Base-by-base conservation (phyloP, 2,888 invertebrate species). In the Bellardia bayeri region DNA sequence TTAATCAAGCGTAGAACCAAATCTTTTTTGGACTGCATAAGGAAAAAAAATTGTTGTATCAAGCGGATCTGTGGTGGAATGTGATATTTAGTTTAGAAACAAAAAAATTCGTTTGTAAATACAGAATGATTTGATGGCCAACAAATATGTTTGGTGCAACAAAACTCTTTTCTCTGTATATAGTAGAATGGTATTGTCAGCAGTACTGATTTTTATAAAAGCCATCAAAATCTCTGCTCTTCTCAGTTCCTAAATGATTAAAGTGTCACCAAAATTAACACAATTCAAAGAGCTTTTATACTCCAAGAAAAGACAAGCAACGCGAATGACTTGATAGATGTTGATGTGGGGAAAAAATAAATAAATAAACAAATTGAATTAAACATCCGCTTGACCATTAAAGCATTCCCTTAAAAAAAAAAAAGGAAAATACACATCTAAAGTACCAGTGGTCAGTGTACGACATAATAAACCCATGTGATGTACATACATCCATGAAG, bases 291-390 rank as follows among this genome's bases (percentile, higher is more conserved):
- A 58, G 42, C 42, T 66, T 42, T 16, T 9, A 66, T 11, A 56
- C 40, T 56, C 37, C n/a, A 40, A 42, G 16, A 11, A 54, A 16
- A 54, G n/a, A 71, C 9, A 16, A n/a, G 51, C n/a, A 54, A 51
- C 11, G 13, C 11, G 14, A 14, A 45, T 58, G 7, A 37, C 30
- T 42, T 72, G 42, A 37, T 42, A 45, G 37, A 2, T 23, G 16
- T 9, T n/a, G 56, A 54, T 16, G 45, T 14, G 40, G 33, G 16
- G 61, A 16, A 16, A 37, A 76, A 54, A 49, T 58, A 42, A 33
- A 78, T 79, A 83, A 75, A 66, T 85, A 49, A 78, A 83, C 64
- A 89, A 87, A 89, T 83, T 88, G 78, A 89, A 88, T 86, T 88
- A 82, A 85, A 89, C 86, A 80, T 89, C 78, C 71, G 76, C 71